Evolutionary conservation across 1,140 invertebrate genomes (phyloP).

Genomic region (Dryas iulia): DNA sequence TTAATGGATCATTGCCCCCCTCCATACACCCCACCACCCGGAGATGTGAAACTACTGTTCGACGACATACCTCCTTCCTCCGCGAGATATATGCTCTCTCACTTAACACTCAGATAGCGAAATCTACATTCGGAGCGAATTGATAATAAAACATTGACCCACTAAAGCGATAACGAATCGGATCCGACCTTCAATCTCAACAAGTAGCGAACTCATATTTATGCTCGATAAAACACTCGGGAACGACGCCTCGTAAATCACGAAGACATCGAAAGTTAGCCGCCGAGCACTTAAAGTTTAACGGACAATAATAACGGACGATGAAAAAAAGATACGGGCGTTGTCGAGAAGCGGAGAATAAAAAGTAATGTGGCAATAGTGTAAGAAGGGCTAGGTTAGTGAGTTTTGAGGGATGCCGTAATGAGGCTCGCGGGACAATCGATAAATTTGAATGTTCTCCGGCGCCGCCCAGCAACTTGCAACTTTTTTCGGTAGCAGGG

Average conservation of each 20-base stretch:
- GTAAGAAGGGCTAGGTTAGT: constrained; percentile 70
- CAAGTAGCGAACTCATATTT: constrained; percentile 75
- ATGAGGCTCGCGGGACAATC: constrained; percentile 74
- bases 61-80: constrained; percentile 56
- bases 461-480: constrained; percentile 74
- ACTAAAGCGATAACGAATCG: constrained; percentile 49
- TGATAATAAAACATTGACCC: constrained; percentile 62
- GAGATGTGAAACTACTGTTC: constrained; percentile 69
- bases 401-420: constrained; percentile 74
- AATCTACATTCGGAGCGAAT: constrained; percentile 35
- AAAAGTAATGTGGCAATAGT: constrained; percentile 73
- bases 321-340: constrained; percentile 69
- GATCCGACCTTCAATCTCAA: constrained; percentile 74
- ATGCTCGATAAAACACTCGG: constrained; percentile 79
- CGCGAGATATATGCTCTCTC: constrained; percentile 29
- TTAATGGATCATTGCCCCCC: constrained; percentile 83
- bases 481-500: constrained; percentile 74
- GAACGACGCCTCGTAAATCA: constrained; percentile 75
- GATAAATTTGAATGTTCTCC: constrained; percentile 79
- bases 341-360: constrained; percentile 43
- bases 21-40: constrained; percentile 40
- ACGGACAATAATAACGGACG: constrained; percentile 76
- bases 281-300: constrained; percentile 78
- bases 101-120: constrained; percentile 34
- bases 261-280: constrained; percentile 76